Conservation (phyloP, 2,113 vertebrate species). For the Malurus alboscapulatus region DNA sequence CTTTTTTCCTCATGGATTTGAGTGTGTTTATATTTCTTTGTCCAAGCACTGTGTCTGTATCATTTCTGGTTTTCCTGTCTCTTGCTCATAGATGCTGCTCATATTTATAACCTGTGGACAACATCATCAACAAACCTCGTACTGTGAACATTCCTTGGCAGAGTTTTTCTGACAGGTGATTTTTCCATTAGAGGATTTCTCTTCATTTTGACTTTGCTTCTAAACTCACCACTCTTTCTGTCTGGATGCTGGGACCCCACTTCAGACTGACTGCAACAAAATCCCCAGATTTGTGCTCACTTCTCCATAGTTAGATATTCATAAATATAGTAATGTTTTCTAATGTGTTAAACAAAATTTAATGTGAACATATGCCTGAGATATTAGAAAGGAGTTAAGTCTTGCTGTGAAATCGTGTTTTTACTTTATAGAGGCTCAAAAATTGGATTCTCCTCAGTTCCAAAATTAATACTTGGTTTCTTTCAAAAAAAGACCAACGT, state of each 20-base stretch:
- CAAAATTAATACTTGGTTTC: background rate
- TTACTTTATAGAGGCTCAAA: background rate
- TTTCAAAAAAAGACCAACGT: background rate
- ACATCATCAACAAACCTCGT: background rate
- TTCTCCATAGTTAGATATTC: background rate
- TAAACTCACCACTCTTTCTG: background rate
- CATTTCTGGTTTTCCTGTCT: background rate
- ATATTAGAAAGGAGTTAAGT: background rate
- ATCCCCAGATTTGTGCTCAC: background rate
- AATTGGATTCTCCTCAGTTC: background rate
- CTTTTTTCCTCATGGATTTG: background rate
- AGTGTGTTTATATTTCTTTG: conserved; percentile 14
- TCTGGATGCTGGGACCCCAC: background rate
- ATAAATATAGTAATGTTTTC: background rate
- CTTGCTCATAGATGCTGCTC: background rate
- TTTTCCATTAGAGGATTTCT: background rate
- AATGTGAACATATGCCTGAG: background rate
- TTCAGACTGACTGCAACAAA: background rate
- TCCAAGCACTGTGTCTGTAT: background rate
- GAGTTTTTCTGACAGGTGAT: background rate
- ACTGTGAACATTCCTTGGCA: background rate
- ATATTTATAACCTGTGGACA: background rate
- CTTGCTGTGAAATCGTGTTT: background rate
- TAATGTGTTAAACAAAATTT: background rate
- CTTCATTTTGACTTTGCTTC: background rate